phyloP scores from a whole-genome alignment of 2,113 vertebrate species.

The Channa argus region DNA sequence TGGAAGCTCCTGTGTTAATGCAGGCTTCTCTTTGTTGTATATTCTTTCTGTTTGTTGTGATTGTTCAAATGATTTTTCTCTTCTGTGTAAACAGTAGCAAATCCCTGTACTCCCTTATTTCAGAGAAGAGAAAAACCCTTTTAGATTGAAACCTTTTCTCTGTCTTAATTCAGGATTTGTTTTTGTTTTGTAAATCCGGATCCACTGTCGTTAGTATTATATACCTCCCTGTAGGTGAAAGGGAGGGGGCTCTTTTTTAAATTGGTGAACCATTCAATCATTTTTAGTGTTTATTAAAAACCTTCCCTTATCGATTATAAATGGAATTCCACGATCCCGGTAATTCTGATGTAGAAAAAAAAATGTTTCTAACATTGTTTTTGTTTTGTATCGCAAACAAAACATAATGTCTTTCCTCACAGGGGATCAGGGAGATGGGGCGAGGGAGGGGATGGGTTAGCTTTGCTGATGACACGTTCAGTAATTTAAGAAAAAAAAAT shows the following conservation, averaged over 20 bases:
- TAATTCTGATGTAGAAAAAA: constrained; percentile 83
- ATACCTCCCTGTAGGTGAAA: constrained; percentile 77
- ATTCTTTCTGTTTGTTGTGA: constrained; percentile 84
- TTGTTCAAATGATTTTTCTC: constrained; percentile 93
- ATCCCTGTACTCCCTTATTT: constrained; percentile 81
- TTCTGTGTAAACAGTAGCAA: constrained; percentile 99
- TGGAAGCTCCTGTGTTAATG: constrained; percentile 79
- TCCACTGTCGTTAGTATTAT: constrained; percentile 87
- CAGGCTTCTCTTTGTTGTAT: constrained; percentile 85
- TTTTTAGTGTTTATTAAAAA: constrained; percentile 91
- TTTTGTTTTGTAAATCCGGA: constrained; percentile 87
- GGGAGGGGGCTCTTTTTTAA: constrained; percentile 86
- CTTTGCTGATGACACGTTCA: constrained; percentile 98
- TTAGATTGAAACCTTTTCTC: constrained; percentile 83
- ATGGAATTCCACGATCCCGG: constrained; percentile 88
- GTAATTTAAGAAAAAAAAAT: constrained; percentile 93
- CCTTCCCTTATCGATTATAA: constrained; percentile 85
- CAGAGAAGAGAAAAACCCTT: constrained; percentile 86
- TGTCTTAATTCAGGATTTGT: constrained; percentile 85
- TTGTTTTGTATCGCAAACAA: constrained; percentile 99
- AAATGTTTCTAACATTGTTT: constrained; percentile 87
- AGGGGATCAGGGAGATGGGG: constrained; percentile 91
- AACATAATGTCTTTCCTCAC: constrained; percentile 93
- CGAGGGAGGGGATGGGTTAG: constrained; percentile 89
- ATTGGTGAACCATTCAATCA: constrained; percentile 87